Conservation (phyloP, 2,797 vertebrate species). For the Pteropus rufus region DNA sequence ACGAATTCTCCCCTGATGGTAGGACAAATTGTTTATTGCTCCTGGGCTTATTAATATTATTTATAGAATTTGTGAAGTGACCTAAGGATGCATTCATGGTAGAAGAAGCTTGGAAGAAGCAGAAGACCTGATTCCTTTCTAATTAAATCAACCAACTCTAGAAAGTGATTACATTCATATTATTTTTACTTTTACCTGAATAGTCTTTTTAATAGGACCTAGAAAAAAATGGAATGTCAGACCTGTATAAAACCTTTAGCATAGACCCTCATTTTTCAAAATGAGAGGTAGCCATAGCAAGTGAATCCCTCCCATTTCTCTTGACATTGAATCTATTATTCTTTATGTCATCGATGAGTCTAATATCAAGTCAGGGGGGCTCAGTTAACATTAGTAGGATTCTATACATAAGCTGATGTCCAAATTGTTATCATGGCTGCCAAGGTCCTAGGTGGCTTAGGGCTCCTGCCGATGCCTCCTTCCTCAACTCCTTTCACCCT, state of each 20-base stretch:
- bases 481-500: background rate
- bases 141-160: slow-evolving; percentile 43
- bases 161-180: slow-evolving; percentile 29
- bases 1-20: slow-evolving; percentile 34
- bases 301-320: background rate
- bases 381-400: background rate
- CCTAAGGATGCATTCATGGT: background rate
- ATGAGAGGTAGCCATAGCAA: background rate
- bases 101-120: background rate
- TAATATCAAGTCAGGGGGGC: too few relatives aligned
- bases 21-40: slow-evolving; percentile 41
- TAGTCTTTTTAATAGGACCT: background rate
- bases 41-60: slow-evolving; percentile 42
- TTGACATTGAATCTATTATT: background rate
- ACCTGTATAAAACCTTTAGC: background rate
- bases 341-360: background rate
- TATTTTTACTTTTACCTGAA: slow-evolving; percentile 37
- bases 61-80: slow-evolving; percentile 46
- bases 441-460: background rate
- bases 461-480: background rate
- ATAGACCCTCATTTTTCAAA: background rate
- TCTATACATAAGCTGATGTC: background rate
- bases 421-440: background rate
- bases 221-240: background rate
- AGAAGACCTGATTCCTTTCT: slow-evolving; percentile 20